Evolutionary conservation across 2,797 vertebrate species (phyloP).

Genomic region (Paratrypauchen microcephalus): DNA sequence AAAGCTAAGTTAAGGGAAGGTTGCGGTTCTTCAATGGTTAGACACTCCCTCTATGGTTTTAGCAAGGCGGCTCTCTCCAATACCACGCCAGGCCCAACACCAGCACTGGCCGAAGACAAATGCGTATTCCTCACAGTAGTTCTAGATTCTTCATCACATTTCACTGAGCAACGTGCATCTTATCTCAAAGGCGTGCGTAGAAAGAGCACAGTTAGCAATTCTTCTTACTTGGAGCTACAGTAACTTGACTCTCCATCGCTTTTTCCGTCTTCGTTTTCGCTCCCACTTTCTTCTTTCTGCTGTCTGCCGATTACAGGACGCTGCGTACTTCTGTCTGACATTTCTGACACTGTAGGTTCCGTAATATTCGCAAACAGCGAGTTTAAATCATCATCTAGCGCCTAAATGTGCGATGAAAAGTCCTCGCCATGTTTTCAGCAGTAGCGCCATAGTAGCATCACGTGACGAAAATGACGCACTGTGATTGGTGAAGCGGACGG

Average conservation of each 20-base stretch:
- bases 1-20: slow-evolving; percentile 43
- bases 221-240: slow-evolving; percentile 76
- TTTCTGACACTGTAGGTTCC: not conserved
- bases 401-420: not conserved
- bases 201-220: no score
- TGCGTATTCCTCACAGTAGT: not conserved
- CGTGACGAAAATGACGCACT: slow-evolving; percentile 29
- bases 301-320: not conserved
- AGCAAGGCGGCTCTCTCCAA: not conserved
- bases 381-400: not conserved
- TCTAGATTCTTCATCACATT: not conserved
- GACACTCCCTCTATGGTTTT: slow-evolving; percentile 17
- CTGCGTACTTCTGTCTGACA: slow-evolving; percentile 30
- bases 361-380: not conserved
- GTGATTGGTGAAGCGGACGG: slow-evolving; percentile 61
- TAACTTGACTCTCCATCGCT: slow-evolving; percentile 56
- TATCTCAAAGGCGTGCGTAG: no score
- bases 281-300: slow-evolving; percentile 12
- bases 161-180: not conserved
- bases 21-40: not conserved
- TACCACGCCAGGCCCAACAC: not conserved
- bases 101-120: not conserved
- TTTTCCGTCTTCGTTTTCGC: slow-evolving; percentile 2
- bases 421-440: slow-evolving; percentile 65
- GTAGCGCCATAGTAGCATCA: slow-evolving; percentile 30